Percentiles rank a stretch among this genome's conserved stretches.
These are phyloP conservation scores for Coelinius sp. DNA, from an alignment of 2,888 invertebrate genomes.

Conservation along the genomic window DNA sequence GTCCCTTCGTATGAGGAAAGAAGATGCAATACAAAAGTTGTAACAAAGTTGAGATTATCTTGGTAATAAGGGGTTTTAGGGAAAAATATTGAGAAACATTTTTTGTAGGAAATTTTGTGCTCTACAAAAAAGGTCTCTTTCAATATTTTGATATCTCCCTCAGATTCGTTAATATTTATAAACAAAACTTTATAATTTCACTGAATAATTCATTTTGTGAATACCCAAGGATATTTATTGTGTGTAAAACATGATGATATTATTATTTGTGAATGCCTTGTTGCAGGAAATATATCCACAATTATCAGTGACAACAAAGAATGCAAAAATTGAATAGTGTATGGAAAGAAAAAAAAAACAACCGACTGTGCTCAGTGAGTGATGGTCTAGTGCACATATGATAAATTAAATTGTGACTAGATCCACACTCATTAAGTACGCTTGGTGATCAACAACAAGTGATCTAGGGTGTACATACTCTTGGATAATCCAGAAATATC, in stretches of 20 bases:
- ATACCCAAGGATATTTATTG: background rate
- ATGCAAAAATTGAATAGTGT: background rate
- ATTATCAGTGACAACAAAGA: conserved; percentile 25
- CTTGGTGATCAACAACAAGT: conserved; percentile 59
- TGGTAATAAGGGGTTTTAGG: too few relatives aligned
- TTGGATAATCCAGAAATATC: background rate
- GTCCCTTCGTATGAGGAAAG: too few relatives aligned
- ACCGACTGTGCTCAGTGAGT: conserved; percentile 76
- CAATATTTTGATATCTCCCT: too few relatives aligned
- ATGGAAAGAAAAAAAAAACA: background rate
- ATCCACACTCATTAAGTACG: conserved; percentile 89
- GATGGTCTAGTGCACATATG: conserved; percentile 79
- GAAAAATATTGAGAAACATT: too few relatives aligned
- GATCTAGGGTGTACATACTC: background rate
- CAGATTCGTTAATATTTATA: too few relatives aligned
- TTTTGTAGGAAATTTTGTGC: too few relatives aligned
- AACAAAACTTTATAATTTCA: too few relatives aligned
- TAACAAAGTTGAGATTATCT: conserved; percentile 44
- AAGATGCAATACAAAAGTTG: conserved; percentile 35
- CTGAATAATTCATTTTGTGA: too few relatives aligned
- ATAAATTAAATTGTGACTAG: conserved; percentile 81
- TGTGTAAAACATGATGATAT: background rate
- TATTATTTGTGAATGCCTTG: background rate
- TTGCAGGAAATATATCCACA: conserved; percentile 33
- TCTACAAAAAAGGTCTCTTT: too few relatives aligned